These are phyloP conservation scores for Rhabdomys pumilio DNA, from an alignment of 2,797 vertebrate genomes.

Conservation along the genomic window DNA sequence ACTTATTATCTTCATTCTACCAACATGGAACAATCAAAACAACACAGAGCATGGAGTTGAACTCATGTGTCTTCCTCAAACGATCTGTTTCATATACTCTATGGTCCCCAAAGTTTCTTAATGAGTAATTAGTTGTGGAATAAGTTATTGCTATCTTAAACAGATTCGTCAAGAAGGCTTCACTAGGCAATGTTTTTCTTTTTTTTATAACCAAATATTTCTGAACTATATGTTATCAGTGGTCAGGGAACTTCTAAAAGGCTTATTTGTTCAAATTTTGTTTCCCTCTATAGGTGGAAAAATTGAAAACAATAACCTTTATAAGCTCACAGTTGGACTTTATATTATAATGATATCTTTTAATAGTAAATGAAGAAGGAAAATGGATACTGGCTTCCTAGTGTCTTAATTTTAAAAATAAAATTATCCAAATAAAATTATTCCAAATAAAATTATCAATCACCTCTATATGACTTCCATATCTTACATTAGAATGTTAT, in stretches of 20 bases:
- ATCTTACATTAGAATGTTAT: conserved; percentile 14
- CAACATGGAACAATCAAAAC: conserved; percentile 20
- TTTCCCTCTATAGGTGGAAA: not conserved
- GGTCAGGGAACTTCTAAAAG: conserved; percentile 46
- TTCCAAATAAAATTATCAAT: conserved; percentile 48
- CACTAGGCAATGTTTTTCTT: not conserved
- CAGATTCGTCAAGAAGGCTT: conserved; percentile 2
- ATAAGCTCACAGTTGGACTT: conserved; percentile 53
- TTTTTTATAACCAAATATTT: not conserved
- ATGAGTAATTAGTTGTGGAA: not conserved
- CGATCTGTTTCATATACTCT: not conserved
- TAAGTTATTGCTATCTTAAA: conserved; percentile 12
- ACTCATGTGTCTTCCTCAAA: conserved; percentile 24
- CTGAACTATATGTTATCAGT: conserved; percentile 29
- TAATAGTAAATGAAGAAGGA: conserved; percentile 5
- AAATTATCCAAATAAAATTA: conserved; percentile 38
- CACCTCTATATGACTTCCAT: not conserved
- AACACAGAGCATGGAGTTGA: not conserved
- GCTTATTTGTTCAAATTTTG: conserved; percentile 33
- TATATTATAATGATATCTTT: conserved; percentile 24
- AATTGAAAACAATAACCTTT: conserved; percentile 33
- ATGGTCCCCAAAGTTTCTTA: conserved; percentile 9
- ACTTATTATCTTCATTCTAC: not conserved
- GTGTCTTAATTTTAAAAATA: not conserved
- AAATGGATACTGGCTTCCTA: not conserved